A percentile compares a stretch with the other conserved stretches of the same genome.
Conservation (phyloP, 2,888 invertebrate species). For the Calliopum simillimum region DNA sequence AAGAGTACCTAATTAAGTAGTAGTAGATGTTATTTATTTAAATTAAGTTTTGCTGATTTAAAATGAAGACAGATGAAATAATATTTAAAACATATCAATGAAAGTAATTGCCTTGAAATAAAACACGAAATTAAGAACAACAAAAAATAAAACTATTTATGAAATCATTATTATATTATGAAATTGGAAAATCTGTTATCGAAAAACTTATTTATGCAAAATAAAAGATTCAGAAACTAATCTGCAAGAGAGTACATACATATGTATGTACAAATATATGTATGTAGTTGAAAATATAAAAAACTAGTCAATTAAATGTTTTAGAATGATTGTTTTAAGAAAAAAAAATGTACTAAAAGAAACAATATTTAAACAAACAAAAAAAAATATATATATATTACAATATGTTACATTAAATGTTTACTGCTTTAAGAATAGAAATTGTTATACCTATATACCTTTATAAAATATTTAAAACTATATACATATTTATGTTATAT, state of each 20-base stretch:
- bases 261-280: constrained; percentile 16
- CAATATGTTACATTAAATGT: too few relatives aligned
- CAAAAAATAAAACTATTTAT: background rate
- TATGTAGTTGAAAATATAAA: constrained; percentile 31
- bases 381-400: background rate
- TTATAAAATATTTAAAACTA: too few relatives aligned
- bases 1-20: constrained; percentile 23
- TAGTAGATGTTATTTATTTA: background rate
- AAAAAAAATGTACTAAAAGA: background rate
- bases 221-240: background rate
- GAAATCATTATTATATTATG: too few relatives aligned
- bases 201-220: background rate
- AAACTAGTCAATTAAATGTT: constrained; percentile 47
- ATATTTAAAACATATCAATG: constrained; percentile 17
- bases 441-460: too few relatives aligned
- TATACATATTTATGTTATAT: too few relatives aligned
- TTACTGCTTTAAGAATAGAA: too few relatives aligned
- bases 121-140: background rate
- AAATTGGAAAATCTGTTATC: too few relatives aligned
- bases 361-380: background rate
- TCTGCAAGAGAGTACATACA: background rate
- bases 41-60: background rate
- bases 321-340: constrained; percentile 32
- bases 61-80: background rate
- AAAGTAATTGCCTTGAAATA: constrained; percentile 25